These are phyloP conservation scores for Lymantria dispar DNA, from an alignment of 2,888 invertebrate genomes.

Conservation along the genomic window DNA sequence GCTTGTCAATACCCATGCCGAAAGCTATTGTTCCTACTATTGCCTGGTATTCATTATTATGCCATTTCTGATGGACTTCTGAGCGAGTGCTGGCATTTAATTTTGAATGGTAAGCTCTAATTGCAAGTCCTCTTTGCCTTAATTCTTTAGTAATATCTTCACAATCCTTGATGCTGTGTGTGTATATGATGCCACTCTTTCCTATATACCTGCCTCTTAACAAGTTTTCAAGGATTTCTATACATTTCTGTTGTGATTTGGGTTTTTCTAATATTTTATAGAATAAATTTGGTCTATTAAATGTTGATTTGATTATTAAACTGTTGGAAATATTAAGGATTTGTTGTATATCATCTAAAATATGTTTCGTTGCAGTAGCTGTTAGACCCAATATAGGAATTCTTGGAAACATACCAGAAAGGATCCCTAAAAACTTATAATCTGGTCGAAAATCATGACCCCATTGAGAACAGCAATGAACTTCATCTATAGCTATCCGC, in stretches of 20 bases:
- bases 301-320: slow-evolving; percentile 90
- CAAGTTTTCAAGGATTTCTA: slow-evolving; percentile 85
- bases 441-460: slow-evolving; percentile 97
- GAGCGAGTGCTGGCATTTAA: slow-evolving; percentile 86
- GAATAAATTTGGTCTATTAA: slow-evolving; percentile 93
- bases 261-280: slow-evolving; percentile 90
- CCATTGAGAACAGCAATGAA: slow-evolving; percentile 97
- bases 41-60: slow-evolving; percentile 86
- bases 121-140: slow-evolving; percentile 83
- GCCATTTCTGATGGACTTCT: slow-evolving; percentile 85
- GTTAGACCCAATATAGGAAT: slow-evolving; percentile 94
- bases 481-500: slow-evolving; percentile 93
- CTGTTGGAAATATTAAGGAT: slow-evolving; percentile 92
- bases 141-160: slow-evolving; percentile 88
- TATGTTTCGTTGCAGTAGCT: slow-evolving; percentile 93
- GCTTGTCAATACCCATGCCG: slow-evolving; percentile 95
- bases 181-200: slow-evolving; percentile 94
- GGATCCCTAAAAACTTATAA: slow-evolving; percentile 92
- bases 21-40: slow-evolving; percentile 97
- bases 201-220: slow-evolving; percentile 85
- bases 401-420: slow-evolving; percentile 90
- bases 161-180: slow-evolving; percentile 93
- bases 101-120: slow-evolving; percentile 93
- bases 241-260: slow-evolving; percentile 83
- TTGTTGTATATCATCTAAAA: slow-evolving; percentile 92